Conservation (phyloP, 2,797 vertebrate species). For the Odontamblyopus lacepedii region DNA sequence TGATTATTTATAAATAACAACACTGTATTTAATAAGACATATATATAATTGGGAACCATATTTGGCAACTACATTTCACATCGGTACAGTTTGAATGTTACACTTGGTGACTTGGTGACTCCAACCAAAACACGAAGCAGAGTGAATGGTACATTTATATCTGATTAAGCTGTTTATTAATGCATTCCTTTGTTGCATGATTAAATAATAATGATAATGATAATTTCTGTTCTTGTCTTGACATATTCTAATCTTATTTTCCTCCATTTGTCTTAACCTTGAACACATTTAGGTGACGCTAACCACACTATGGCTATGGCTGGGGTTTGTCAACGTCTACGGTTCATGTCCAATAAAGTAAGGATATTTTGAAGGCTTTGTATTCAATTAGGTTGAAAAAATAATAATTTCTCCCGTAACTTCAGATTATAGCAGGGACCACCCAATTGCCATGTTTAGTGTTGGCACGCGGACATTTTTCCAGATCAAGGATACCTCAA, state of each 20-base stretch:
- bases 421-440: slow-evolving; percentile 61
- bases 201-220: neutral
- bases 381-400: neutral
- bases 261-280: slow-evolving; percentile 55
- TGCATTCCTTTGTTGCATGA: too few species aligned
- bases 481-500: slow-evolving; percentile 69
- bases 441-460: slow-evolving; percentile 45
- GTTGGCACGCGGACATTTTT: slow-evolving; percentile 66
- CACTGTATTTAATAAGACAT: neutral
- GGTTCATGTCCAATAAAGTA: slow-evolving; percentile 57
- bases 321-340: slow-evolving; percentile 38
- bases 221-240: neutral
- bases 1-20: neutral
- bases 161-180: neutral
- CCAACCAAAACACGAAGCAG: neutral
- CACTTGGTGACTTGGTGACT: slow-evolving; percentile 31
- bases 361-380: slow-evolving; percentile 3
- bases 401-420: neutral
- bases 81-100: slow-evolving; percentile 37
- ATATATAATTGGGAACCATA: neutral
- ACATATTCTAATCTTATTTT: neutral
- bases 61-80: neutral
- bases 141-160: slow-evolving; percentile 8
- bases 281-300: slow-evolving; percentile 1
- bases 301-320: slow-evolving; percentile 50